A percentile compares a stretch with the other conserved stretches of the same genome.
Evolutionary conservation across 1,140 invertebrate species (phyloP).

Genomic region (Macrobrachium nipponense): DNA sequence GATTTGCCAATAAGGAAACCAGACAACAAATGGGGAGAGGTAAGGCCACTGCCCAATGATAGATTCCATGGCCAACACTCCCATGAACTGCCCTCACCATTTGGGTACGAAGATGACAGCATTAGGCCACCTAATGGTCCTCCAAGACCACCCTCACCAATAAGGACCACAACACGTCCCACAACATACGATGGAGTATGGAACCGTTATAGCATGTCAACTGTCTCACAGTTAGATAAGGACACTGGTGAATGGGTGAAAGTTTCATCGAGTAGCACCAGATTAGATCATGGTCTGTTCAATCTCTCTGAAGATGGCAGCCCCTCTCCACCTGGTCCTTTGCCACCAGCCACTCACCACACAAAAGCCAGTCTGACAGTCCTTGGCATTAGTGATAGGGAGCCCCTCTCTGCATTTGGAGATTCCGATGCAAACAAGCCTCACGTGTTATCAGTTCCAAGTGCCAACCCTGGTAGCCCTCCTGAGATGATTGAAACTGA

Average conservation of each 20-base stretch:
- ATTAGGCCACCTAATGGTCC: background rate
- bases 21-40: too few species aligned
- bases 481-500: slow-evolving; percentile 42
- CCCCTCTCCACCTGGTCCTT: background rate
- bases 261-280: slow-evolving; percentile 24
- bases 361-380: slow-evolving; percentile 40
- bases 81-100: too few species aligned
- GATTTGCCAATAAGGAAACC: too few species aligned
- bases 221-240: slow-evolving; percentile 40
- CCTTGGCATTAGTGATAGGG: slow-evolving; percentile 24
- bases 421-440: background rate
- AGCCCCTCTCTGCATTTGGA: slow-evolving; percentile 1
- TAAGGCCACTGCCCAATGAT: too few species aligned
- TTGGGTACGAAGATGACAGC: background rate
- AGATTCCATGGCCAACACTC: too few species aligned
- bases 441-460: slow-evolving; percentile 34
- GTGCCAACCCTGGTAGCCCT: slow-evolving; percentile 29
- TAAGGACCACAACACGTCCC: background rate
- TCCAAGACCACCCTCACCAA: background rate
- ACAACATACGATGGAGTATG: slow-evolving; percentile 21
- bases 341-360: background rate
- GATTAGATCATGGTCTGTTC: slow-evolving; percentile 5
- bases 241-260: slow-evolving; percentile 41
- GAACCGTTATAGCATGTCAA: slow-evolving; percentile 46
- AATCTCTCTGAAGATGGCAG: background rate